phyloP scores from a whole-genome alignment of 64 coral and sea anemone species.

The Montipora efflorescens region DNA sequence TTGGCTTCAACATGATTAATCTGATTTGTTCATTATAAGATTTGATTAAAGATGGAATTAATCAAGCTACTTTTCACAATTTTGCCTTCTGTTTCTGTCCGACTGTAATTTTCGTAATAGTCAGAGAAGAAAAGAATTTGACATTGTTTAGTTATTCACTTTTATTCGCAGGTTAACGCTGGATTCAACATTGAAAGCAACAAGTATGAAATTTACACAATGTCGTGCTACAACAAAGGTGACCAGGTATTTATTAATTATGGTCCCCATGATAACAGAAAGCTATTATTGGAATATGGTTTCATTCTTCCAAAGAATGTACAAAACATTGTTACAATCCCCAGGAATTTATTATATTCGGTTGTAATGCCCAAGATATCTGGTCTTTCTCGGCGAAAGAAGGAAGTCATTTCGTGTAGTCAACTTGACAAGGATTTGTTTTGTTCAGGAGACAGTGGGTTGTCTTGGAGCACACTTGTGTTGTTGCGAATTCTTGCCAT shows the following conservation, averaged over 20 bases:
- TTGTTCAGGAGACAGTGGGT: conserved; percentile 46
- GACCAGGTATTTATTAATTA: conserved; percentile 97
- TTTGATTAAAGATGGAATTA: no score
- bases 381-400: conserved; percentile 39
- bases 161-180: conserved; percentile 62
- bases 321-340: conserved; percentile 65
- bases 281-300: conserved; percentile 93
- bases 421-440: conserved; percentile 71
- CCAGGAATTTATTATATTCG: conserved; percentile 22
- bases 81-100: no score
- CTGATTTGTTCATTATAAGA: no score
- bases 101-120: no score
- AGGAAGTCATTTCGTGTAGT: conserved; percentile 61
- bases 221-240: conserved; percentile 67
- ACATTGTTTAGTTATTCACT: neutral
- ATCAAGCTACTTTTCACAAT: no score
- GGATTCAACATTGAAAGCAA: conserved; percentile 51
- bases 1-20: no score
- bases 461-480: conserved; percentile 78
- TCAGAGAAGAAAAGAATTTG: no score
- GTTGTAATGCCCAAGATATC: conserved; percentile 20
- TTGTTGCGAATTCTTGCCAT: conserved; percentile 80
- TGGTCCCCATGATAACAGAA: conserved; percentile 90
- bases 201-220: conserved; percentile 74
- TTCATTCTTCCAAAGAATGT: conserved; percentile 90